These are phyloP conservation scores for Bombus vancouverensis DNA, from an alignment of 1,140 invertebrate genomes.

Conservation along the genomic window DNA sequence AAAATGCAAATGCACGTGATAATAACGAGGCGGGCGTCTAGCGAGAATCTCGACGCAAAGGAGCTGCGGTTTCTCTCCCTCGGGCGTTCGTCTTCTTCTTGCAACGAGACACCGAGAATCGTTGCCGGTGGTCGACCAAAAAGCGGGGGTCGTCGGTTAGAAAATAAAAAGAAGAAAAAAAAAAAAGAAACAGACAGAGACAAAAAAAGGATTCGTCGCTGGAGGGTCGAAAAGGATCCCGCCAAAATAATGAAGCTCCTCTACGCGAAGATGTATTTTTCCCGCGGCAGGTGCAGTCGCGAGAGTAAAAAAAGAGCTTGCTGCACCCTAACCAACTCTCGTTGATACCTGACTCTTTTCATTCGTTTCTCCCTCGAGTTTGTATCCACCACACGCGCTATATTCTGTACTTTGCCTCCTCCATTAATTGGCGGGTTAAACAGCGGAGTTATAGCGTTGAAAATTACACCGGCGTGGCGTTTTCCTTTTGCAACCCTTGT, in stretches of 20 bases:
- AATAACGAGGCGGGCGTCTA: conserved; percentile 39
- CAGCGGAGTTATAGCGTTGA: conserved; percentile 7
- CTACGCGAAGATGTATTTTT: conserved; percentile 51
- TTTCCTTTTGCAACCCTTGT: not conserved
- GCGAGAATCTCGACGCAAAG: conserved; percentile 11
- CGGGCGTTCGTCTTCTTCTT: not conserved
- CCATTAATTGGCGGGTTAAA: conserved; percentile 37
- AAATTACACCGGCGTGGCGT: not conserved
- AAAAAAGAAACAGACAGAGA: conserved; percentile 5
- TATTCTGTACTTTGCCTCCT: not conserved
- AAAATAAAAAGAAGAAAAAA: not conserved
- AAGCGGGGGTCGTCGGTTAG: not conserved
- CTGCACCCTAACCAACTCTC: not conserved
- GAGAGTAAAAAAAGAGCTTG: not conserved
- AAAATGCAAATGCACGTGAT: conserved; percentile 59
- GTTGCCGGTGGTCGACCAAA: not conserved
- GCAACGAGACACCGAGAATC: not conserved
- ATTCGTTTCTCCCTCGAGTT: not conserved
- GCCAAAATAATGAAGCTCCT: conserved; percentile 51
- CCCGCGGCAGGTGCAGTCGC: not conserved
- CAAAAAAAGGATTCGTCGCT: conserved; percentile 25
- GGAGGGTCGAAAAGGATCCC: conserved; percentile 30
- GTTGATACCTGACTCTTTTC: not conserved
- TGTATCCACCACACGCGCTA: conserved; percentile 2
- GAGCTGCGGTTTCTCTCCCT: not conserved